phyloP scores from a whole-genome alignment of 2,888 invertebrate genomes.

The Entomobrya proxima region DNA sequence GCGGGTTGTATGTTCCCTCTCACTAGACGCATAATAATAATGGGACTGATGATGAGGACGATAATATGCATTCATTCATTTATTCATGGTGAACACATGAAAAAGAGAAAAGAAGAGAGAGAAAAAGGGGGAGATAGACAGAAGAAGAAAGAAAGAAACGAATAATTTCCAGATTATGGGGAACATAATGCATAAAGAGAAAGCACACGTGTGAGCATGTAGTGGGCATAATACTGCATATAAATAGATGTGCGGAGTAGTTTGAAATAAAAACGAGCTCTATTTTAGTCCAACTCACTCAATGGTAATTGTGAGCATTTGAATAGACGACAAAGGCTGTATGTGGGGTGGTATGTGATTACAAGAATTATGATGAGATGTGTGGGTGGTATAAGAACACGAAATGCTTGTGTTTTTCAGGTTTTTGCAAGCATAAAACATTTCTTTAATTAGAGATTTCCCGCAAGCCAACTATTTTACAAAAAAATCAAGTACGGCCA shows the following conservation, averaged over 20 bases:
- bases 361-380: background rate
- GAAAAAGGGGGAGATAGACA: background rate
- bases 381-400: background rate
- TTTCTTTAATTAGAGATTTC: slow-evolving; percentile 28
- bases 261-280: background rate
- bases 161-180: slow-evolving; percentile 15
- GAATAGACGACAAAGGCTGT: too few species aligned
- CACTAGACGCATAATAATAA: background rate
- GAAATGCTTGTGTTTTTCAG: background rate
- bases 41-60: slow-evolving; percentile 7
- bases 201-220: background rate
- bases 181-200: too few species aligned
- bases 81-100: background rate
- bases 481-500: too few species aligned
- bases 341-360: background rate
- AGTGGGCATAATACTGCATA: too few species aligned
- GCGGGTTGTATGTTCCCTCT: too few species aligned
- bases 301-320: too few species aligned
- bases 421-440: background rate
- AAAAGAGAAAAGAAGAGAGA: background rate
- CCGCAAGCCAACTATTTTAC: background rate
- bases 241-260: background rate
- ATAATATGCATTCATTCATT: slow-evolving; percentile 32
- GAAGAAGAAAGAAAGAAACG: slow-evolving; percentile 2
- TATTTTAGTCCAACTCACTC: background rate